Evolutionary conservation across 1,140 invertebrate genomes (phyloP).

Genomic region (Drosophila obscura): DNA sequence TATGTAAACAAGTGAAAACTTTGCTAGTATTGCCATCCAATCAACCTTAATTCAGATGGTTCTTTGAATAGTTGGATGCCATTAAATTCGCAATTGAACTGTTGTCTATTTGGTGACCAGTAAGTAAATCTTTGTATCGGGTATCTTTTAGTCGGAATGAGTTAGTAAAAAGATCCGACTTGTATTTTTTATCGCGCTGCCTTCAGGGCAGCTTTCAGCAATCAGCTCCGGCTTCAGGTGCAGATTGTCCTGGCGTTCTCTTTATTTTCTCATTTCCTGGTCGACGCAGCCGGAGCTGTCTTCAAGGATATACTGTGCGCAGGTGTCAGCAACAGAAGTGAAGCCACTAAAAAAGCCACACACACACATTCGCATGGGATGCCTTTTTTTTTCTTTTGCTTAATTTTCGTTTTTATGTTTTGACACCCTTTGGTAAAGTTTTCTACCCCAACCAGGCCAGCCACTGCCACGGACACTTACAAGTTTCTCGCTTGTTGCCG

Average conservation of each 20-base stretch:
- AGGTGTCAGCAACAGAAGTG: slow-evolving; percentile 71
- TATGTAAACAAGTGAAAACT: too few species aligned
- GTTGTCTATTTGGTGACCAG: too few species aligned
- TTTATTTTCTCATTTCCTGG: slow-evolving; percentile 80
- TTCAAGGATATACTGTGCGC: slow-evolving; percentile 51
- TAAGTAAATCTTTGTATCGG: too few species aligned
- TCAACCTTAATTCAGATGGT: too few species aligned
- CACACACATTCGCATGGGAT: slow-evolving; percentile 35
- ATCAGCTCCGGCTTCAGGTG: slow-evolving; percentile 42
- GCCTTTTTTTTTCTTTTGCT: slow-evolving; percentile 48
- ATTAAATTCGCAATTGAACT: too few species aligned
- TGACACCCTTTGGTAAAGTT: slow-evolving; percentile 57
- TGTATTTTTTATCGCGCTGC: slow-evolving; percentile 32
- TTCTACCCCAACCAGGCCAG: neutral
- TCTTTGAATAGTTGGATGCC: too few species aligned
- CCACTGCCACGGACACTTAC: slow-evolving; percentile 60
- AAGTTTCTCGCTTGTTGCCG: slow-evolving; percentile 69
- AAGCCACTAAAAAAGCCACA: slow-evolving; percentile 29
- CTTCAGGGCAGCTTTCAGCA: slow-evolving; percentile 23
- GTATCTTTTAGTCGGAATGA: too few species aligned
- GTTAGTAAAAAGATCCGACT: too few species aligned
- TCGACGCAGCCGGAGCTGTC: slow-evolving; percentile 21
- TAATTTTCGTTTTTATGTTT: slow-evolving; percentile 73
- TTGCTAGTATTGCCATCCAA: too few species aligned
- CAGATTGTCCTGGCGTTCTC: slow-evolving; percentile 33